phyloP scores from a whole-genome alignment of 2,113 vertebrate genomes.

The Oreochromis tanganicae region DNA sequence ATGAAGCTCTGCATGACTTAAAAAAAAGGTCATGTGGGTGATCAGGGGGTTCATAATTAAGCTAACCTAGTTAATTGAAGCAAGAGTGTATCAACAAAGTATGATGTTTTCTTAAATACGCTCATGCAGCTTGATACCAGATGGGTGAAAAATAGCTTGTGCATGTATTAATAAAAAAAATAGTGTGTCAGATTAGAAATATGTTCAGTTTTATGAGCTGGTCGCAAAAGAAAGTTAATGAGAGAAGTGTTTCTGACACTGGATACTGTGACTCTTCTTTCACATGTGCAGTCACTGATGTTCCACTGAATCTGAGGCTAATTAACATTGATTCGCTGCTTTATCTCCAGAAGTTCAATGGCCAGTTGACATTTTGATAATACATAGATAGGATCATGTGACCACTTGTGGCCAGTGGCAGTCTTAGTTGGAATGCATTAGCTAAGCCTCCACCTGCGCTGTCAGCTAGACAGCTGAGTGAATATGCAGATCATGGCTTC shows the following conservation, averaged over 20 bases:
- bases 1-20: not conserved
- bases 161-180: conserved; percentile 15
- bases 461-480: conserved; percentile 9
- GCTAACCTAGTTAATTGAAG: not conserved
- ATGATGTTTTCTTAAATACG: not conserved
- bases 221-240: not conserved
- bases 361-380: conserved; percentile 56
- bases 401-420: not conserved
- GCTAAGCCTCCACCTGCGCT: conserved; percentile 48
- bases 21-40: not conserved
- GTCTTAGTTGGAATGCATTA: conserved; percentile 37
- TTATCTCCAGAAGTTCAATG: conserved; percentile 20
- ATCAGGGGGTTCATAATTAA: not conserved
- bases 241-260: not conserved
- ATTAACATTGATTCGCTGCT: conserved; percentile 52
- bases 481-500: conserved; percentile 42
- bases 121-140: not conserved
- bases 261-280: not conserved
- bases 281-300: conserved; percentile 14
- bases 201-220: not conserved
- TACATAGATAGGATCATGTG: conserved; percentile 20
- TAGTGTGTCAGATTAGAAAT: conserved; percentile 34
- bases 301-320: not conserved
- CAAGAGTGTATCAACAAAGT: not conserved
- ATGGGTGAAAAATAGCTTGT: conserved; percentile 8